phyloP scores from a whole-genome alignment of 2,888 invertebrate species.

The Pyralis farinalis region DNA sequence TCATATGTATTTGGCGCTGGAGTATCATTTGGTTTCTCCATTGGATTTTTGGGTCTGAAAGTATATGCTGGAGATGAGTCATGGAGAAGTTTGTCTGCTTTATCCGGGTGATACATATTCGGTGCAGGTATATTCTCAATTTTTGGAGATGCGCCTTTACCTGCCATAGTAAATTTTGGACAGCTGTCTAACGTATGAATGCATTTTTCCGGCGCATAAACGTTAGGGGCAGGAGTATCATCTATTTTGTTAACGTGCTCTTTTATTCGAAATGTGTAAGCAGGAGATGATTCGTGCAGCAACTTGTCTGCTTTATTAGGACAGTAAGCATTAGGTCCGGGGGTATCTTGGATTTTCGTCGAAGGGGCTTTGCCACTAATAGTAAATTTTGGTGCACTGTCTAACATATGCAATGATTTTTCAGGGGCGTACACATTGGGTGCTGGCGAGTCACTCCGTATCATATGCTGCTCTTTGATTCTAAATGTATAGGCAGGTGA shows the following conservation, averaged over 20 bases:
- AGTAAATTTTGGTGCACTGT: constrained; percentile 82
- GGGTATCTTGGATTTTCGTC: constrained; percentile 76
- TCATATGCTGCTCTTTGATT: constrained; percentile 81
- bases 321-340: constrained; percentile 82
- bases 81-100: no score
- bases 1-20: constrained; percentile 83
- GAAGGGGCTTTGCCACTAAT: constrained; percentile 80
- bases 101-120: constrained; percentile 80
- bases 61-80: no score
- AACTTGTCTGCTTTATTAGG: constrained; percentile 80
- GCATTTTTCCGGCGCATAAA: constrained; percentile 72
- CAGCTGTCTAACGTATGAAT: constrained; percentile 54
- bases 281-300: constrained; percentile 72
- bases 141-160: constrained; percentile 63
- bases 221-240: constrained; percentile 83
- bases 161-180: constrained; percentile 79
- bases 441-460: constrained; percentile 84
- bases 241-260: constrained; percentile 64
- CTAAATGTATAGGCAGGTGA: constrained; percentile 88
- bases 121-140: constrained; percentile 79
- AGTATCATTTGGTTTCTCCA: constrained; percentile 77
- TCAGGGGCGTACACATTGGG: constrained; percentile 84
- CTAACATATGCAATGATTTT: constrained; percentile 74
- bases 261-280: constrained; percentile 72
- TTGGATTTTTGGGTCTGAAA: no score